Base-by-base conservation (phyloP, 2,888 invertebrate genomes). In the Heteromurus nitidus region DNA sequence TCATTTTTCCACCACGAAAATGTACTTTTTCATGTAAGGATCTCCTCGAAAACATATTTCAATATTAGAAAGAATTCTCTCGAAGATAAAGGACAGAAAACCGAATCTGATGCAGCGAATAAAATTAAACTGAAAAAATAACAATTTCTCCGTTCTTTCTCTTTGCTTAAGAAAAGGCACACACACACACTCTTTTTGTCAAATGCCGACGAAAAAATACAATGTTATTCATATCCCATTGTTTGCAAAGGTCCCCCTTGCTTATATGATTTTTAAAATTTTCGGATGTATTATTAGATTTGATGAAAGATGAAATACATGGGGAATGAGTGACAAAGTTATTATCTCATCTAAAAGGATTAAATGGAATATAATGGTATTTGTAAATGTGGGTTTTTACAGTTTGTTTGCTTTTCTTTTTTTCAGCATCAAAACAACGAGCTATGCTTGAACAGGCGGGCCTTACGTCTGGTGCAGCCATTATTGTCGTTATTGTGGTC, bases 391-490 rank as follows among this genome's bases (percentile, higher is more conserved):
- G 69, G 58, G 20, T 77, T 65, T 72, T 79, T 67, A 77, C 53
- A 80, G 77, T 70, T 53, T 82, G 80, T 82, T 82, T 77, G 24
- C 42, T 70, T 83, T 53, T 79, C 69, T 77, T 81, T 82, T 84
- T 77, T 82, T 64, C 90, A 93, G 93, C 95, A 90, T 93, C 94
- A 89, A 93, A 94, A 90, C 93, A 93, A 89, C 93, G 93, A 90
- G 93, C 94, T 89, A 93, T 95, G 94, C 92, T 95, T 91, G 95
- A 95, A 91, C 95, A 94, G 88, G 95, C 95, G 88, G 94, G 94
- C 89, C 95, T 95, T 91, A 95, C 95, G 88, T 94, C 95, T 89
- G 95, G 95, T 89, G 95, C 94, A 88, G 94, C 94, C 87, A 91
- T 92, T 90, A 91, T 91, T 88, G 88, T 90, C 80, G 87, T 89